Base-by-base conservation (phyloP, 2,888 invertebrate species). In the Acanthosepion esculentum region DNA sequence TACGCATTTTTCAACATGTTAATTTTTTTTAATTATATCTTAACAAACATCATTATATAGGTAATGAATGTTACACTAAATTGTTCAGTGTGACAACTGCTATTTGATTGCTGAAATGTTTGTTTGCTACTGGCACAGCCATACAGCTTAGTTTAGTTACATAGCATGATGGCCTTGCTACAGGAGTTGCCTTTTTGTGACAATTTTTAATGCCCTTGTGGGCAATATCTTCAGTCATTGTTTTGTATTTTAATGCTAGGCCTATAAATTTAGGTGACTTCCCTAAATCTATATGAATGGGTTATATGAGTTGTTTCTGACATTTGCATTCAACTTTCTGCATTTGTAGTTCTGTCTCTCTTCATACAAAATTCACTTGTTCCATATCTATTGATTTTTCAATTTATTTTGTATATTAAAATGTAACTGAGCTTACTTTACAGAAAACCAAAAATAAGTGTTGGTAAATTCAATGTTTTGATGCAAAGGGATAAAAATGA, bases 131-230 rank as follows among this genome's bases (percentile, higher is more conserved):
- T 78, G 78, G n/a, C 15, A 33, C 78, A 78, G 78, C n/a, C 78
- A 33, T n/a, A n/a, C 78, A 33, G 78, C 78, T 78, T 78, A 78
- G 78, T 33, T 33, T 78, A 78, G 78, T 78, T 78, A 33, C 33
- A 78, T n/a, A 78, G 78, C 78, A 78, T 78, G 78, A 78, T 78
- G 78, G 78, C n/a, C 78, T 78, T 78, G 78, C 78, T 78, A 78
- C 78, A 78, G 18, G n/a, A 78, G n/a, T n/a, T 33, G n/a, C 33
- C 78, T 78, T n/a, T n/a, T n/a, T n/a, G n/a, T n/a, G n/a, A n/a
- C n/a, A n/a, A n/a, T n/a, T n/a, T n/a, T 78, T 78, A 78, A 78
- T 78, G 78, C 78, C 78, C 78, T 78, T 78, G 78, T 10, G 78
- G 78, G 78, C 78, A 78, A 78, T 78, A 78, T n/a, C n/a, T n/a